Conservation (phyloP, 2,113 vertebrate genomes). For the Okapia johnstoni region DNA sequence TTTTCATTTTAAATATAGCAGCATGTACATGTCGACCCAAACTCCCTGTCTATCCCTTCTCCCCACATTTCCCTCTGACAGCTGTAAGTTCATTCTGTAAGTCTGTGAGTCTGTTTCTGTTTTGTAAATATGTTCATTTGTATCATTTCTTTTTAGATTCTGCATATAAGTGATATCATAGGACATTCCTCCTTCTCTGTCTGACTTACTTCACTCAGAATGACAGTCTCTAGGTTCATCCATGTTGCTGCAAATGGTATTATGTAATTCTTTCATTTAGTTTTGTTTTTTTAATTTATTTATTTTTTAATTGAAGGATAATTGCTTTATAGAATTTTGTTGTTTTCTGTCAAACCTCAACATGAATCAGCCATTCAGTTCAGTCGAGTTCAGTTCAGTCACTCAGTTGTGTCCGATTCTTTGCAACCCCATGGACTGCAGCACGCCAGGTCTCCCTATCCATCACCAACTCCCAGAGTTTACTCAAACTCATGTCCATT, state of each 20-base stretch:
- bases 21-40: neutral
- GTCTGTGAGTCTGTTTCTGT: neutral
- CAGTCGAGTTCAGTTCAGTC: neutral
- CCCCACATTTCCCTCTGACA: neutral
- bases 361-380: neutral
- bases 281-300: neutral
- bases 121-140: neutral
- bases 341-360: neutral
- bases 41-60: neutral
- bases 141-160: neutral
- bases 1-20: neutral
- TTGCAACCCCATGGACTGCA: neutral
- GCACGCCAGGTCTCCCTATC: rapidly evolving
- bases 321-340: neutral
- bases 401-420: neutral
- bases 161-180: neutral
- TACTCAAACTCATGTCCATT: neutral
- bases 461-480: neutral
- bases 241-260: neutral
- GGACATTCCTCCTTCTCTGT: neutral
- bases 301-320: neutral
- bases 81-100: neutral
- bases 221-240: neutral
- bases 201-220: neutral
- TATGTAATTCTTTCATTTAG: neutral